phyloP scores from a whole-genome alignment of 1,140 invertebrate genomes.

The Mercenaria mercenaria region DNA sequence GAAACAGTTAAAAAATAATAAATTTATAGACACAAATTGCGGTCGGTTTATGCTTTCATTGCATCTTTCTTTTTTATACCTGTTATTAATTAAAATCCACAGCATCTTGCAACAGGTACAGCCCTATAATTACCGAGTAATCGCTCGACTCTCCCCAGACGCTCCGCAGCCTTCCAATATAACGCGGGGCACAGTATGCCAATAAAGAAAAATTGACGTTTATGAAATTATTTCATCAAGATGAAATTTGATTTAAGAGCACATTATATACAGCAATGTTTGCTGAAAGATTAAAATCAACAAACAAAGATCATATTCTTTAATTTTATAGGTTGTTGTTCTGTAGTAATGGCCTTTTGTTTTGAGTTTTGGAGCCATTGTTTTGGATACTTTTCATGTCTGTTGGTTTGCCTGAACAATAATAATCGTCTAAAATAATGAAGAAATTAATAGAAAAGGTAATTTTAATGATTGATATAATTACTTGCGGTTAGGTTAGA shows the following conservation, averaged over 20 bases:
- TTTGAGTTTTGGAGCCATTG: neutral
- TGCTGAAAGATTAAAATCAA: neutral
- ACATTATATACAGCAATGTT: neutral
- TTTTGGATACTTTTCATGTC: neutral
- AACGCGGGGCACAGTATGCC: neutral
- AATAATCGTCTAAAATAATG: neutral
- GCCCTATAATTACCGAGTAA: neutral
- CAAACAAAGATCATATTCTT: conserved; percentile 25
- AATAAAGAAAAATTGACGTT: conserved; percentile 16
- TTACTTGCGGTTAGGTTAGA: neutral
- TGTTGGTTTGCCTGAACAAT: neutral
- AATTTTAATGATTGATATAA: neutral
- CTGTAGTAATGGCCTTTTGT: neutral
- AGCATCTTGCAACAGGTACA: neutral
- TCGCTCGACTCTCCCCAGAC: neutral
- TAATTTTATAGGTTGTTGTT: neutral
- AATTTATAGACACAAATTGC: neutral
- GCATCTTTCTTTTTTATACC: neutral
- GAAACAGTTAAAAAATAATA: neutral
- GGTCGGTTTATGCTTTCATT: neutral
- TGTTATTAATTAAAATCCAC: neutral
- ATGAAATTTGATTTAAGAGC: conserved; percentile 14
- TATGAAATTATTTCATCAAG: conserved; percentile 39
- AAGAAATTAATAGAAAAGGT: conserved; percentile 10
- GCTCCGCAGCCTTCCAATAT: neutral